Evolutionary conservation across 2,888 invertebrate species (phyloP), one percentile per base, ranked within the genome.

Genomic region (Parthenolecanium corni): DNA sequence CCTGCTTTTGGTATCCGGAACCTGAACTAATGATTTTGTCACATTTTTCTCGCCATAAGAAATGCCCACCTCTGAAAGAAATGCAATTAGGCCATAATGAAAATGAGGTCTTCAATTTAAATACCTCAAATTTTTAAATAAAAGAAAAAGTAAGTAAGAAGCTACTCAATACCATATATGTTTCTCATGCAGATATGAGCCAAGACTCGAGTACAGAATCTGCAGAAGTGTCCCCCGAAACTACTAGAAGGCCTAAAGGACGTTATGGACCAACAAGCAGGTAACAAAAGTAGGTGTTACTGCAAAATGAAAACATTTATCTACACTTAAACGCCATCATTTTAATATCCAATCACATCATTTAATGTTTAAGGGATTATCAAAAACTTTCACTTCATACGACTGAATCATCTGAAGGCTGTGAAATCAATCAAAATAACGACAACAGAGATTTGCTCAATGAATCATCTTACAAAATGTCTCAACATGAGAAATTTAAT

Each of bases 161-260:
- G n/a, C n/a, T n/a, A n/a, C n/a, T n/a, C n/a, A n/a, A n/a, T n/a
- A n/a, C n/a, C n/a, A n/a, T n/a, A n/a, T n/a, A n/a, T n/a, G n/a
- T n/a, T n/a, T n/a, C n/a, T 36, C 23, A 40, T 40, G 2, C 42
- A 62, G 63, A 63, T 47, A 46, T 46, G 25, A 25, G 44, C 5
- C 53, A 47, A 12, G 63, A 65, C 46, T 64, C 63, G 11, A 65
- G 65, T 40, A 65, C 65, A 23, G 65, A 65, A 49, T 65, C 65
- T 40, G 56, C 62, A 51, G 63, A 63, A 51, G 51, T 49, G 38
- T 65, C 63, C 6, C 65, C 65, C 9, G 65, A 58, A 31, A 52
- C 52, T n/a, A 57, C 46, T 4, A 51, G 65, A 58, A 52, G 62
- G 44, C 49, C 52, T 12, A 62, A 42, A 53, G 44, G 42, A 54